Conservation (phyloP, 92 coral and sea anemone species). For the Epizoanthus rinbou region DNA sequence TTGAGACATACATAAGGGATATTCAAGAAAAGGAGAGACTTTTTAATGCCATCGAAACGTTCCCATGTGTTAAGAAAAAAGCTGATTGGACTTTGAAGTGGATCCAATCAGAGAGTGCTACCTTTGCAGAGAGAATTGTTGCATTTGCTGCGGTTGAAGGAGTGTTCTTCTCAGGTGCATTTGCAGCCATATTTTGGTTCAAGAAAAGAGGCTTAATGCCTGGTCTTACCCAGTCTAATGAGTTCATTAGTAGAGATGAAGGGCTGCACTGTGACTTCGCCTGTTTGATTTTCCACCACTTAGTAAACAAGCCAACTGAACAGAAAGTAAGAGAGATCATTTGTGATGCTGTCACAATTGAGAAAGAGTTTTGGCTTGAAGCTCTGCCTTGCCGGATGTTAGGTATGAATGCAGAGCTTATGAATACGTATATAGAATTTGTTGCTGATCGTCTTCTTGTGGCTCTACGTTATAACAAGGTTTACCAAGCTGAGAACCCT, state of each 20-base stretch:
- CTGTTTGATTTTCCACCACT: conserved; percentile 69
- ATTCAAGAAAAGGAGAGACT: conserved; percentile 61
- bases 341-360: conserved; percentile 68
- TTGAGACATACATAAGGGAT: conserved; percentile 71
- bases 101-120: conserved; percentile 65
- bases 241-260: conserved; percentile 80
- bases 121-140: conserved; percentile 75
- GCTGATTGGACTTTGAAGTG: conserved; percentile 77
- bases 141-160: conserved; percentile 91
- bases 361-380: conserved; percentile 72
- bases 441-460: conserved; percentile 78
- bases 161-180: conserved; percentile 82
- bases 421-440: conserved; percentile 79
- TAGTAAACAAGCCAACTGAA: conserved; percentile 55
- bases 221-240: conserved; percentile 79
- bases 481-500: conserved; percentile 61
- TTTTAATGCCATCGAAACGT: conserved; percentile 75
- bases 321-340: conserved; percentile 61
- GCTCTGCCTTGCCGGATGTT: conserved; percentile 70
- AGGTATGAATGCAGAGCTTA: conserved; percentile 72
- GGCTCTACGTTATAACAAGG: conserved; percentile 55
- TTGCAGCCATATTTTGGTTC: conserved; percentile 84
- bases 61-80: conserved; percentile 74
- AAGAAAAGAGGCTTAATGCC: conserved; percentile 74
- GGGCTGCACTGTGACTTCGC: conserved; percentile 89